Conservation (phyloP, 2,797 vertebrate species). For the Hypotaenidia philippensis region DNA sequence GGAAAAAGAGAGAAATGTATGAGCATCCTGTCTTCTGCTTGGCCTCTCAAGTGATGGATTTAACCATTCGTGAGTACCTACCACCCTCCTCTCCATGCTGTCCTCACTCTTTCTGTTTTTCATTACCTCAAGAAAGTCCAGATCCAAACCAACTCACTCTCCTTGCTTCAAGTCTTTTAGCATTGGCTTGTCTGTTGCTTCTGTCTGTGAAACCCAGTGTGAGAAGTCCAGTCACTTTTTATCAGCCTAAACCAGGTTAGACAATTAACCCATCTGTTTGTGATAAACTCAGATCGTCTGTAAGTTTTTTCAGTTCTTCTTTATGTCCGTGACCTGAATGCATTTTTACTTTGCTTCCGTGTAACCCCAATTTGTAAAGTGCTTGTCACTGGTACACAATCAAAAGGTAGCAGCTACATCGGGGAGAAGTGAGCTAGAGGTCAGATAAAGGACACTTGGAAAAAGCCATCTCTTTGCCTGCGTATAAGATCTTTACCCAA, state of each 20-base stretch:
- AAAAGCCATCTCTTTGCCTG: conserved; percentile 72
- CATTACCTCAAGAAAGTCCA: conserved; percentile 85
- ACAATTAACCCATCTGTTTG: conserved; percentile 92
- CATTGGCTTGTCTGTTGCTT: conserved; percentile 89
- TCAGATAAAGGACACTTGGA: conserved; percentile 82
- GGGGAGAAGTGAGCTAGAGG: conserved; percentile 80
- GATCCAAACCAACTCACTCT: conserved; percentile 86
- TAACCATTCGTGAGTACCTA: conserved; percentile 99
- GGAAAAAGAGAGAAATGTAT: conserved; percentile 99
- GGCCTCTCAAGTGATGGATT: conserved; percentile 99
- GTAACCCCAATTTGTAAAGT: conserved; percentile 92
- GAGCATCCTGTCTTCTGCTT: conserved; percentile 99
- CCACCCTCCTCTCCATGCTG: conserved; percentile 88
- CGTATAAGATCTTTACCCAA: conserved; percentile 70
- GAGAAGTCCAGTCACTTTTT: conserved; percentile 88
- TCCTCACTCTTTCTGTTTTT: conserved; percentile 83
- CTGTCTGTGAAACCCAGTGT: conserved; percentile 89
- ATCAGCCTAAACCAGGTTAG: conserved; percentile 85
- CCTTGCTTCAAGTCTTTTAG: conserved; percentile 86
- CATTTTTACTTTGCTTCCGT: conserved; percentile 99
- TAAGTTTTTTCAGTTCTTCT: conserved; percentile 91
- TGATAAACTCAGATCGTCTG: conserved; percentile 90
- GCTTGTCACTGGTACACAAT: conserved; percentile 95
- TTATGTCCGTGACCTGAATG: conserved; percentile 96
- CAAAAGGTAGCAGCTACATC: conserved; percentile 82